Base-by-base conservation (phyloP, 2,113 vertebrate species). In the Galeopterus variegatus region DNA sequence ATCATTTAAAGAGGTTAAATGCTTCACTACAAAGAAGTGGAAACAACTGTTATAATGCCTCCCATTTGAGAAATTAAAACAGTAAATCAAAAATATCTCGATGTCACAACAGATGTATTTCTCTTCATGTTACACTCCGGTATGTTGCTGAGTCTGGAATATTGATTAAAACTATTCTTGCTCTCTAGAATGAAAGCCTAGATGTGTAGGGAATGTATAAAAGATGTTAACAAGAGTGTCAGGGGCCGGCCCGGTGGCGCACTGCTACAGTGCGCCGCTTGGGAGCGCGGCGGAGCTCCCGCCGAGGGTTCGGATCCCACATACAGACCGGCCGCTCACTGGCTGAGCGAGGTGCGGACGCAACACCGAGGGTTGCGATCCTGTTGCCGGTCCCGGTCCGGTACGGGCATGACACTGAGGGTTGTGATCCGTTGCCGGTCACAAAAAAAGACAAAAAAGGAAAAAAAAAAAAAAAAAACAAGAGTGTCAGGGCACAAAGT, bases 41-140 rank as follows among this genome's bases (percentile, higher is more conserved):
- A 76, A 85, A 93, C 6, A 48, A 88, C 36, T 5, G 62, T 56
- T 90, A 92, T 13, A 41, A 79, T 62, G 19, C 23, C 13, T 6
- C 88, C 54, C 14, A 83, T 50, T 70, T 89, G 69, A 76, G 58
- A 77, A 93, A 86, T 67, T 69, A 90, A 97, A 92, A 36, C 7
- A 88, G 48, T 36, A 89, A 17, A 28, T 83, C 0, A 89, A 82
- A 93, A 87, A 73, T 56, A 1, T 54, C 18, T 58, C 94, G 26
- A 21, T 79, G 24, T 80, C 58, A 76, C 8, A 17, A 31, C 12
- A 94, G 67, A 23, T 65, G 4, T 72, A 70, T 50, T 72, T 92
- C 77, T 80, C 45, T 65, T 90, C 14, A 77, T 48, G 23, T 58
- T 50, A 69, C 15, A 77, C 45, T 72, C 48, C 69, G 36, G 12